phyloP scores from a whole-genome alignment of 2,797 vertebrate species.

The Hirundo rustica region DNA sequence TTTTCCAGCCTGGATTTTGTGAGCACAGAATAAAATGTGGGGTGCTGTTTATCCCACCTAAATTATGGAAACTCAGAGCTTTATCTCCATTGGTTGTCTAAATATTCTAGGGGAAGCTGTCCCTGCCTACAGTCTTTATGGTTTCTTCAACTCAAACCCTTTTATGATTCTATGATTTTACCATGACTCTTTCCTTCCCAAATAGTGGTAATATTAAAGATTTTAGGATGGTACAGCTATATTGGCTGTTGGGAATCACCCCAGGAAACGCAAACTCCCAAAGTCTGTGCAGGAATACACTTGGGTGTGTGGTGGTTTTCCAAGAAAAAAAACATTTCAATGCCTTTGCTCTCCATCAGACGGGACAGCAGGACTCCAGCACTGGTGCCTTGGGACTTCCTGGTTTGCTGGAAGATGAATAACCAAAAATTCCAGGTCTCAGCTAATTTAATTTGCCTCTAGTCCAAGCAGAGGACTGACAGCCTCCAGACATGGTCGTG shows the following conservation, averaged over 20 bases:
- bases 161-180: background rate
- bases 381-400: background rate
- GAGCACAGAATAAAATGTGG: background rate
- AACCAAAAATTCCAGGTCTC: background rate
- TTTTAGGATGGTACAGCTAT: background rate
- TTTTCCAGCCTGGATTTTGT: background rate
- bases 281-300: background rate
- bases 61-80: background rate
- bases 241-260: accelerated
- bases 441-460: background rate
- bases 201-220: background rate
- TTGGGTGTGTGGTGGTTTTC: background rate
- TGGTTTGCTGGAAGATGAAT: background rate
- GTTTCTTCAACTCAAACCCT: background rate
- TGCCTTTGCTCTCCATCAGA: background rate
- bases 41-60: background rate
- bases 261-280: background rate
- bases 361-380: background rate
- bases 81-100: background rate
- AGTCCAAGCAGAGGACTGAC: background rate
- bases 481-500: background rate
- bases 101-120: background rate
- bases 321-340: background rate
- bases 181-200: background rate
- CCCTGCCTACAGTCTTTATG: background rate